phyloP scores from a whole-genome alignment of 2,113 vertebrate species.

The Larimichthys crocea region DNA sequence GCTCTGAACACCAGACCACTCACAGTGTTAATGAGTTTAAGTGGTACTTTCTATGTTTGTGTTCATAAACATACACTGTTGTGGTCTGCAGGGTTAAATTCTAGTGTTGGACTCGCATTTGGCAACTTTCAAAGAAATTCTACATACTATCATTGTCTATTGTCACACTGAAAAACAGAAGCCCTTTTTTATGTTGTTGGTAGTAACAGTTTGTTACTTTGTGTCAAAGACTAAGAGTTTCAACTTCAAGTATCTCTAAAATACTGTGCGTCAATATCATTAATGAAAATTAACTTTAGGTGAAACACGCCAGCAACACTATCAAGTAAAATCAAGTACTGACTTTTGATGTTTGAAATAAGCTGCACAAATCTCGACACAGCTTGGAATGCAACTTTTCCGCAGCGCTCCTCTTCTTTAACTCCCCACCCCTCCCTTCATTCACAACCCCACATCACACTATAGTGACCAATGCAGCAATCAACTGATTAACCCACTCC shows the following conservation, averaged over 20 bases:
- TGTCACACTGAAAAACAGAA: neutral
- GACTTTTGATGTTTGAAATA: neutral
- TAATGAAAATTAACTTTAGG: neutral
- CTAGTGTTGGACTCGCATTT: neutral
- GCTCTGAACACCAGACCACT: neutral
- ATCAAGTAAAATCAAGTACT: neutral
- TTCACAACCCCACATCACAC: too few relatives aligned
- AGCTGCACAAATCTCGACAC: neutral
- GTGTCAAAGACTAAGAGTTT: neutral
- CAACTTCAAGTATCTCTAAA: conserved; percentile 23
- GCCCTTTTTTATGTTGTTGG: neutral
- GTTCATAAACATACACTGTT: neutral
- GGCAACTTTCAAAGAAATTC: neutral
- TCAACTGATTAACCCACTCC: too few relatives aligned
- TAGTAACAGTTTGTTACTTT: too few relatives aligned
- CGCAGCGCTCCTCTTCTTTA: neutral
- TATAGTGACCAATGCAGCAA: too few relatives aligned
- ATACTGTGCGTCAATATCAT: neutral
- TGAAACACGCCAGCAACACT: neutral
- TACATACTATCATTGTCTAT: neutral
- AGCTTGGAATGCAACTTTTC: neutral
- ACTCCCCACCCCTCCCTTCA: neutral
- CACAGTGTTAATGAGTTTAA: neutral
- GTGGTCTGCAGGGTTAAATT: neutral
- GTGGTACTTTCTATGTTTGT: neutral